Conservation (phyloP, 2,888 invertebrate genomes). For the Harpalus rubripes region DNA sequence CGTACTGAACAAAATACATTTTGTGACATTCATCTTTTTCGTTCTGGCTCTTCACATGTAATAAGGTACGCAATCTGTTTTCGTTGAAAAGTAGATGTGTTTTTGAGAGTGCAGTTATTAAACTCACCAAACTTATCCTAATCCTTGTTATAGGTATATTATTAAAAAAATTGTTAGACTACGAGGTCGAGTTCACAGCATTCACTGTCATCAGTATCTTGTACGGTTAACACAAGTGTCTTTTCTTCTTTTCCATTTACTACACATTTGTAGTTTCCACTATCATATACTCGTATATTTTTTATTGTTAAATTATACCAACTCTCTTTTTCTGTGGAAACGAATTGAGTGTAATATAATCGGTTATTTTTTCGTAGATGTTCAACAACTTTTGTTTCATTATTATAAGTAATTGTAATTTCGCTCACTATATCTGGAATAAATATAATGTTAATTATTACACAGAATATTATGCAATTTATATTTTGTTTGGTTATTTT, state of each 20-base stretch:
- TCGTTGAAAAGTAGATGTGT: too few relatives aligned
- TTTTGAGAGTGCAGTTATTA: too few relatives aligned
- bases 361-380: not conserved
- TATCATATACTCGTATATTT: not conserved
- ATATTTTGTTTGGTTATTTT: too few relatives aligned
- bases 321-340: not conserved
- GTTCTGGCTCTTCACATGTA: too few relatives aligned
- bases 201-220: not conserved
- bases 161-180: too few relatives aligned
- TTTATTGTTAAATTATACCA: not conserved
- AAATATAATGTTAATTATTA: not conserved
- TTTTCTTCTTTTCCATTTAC: not conserved
- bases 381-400: not conserved
- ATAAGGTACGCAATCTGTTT: too few relatives aligned
- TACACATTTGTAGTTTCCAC: not conserved
- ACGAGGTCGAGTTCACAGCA: too few relatives aligned
- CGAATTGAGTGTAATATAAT: not conserved
- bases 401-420: not conserved
- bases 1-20: too few relatives aligned
- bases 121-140: too few relatives aligned
- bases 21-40: too few relatives aligned
- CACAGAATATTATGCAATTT: too few relatives aligned
- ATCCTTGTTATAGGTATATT: too few relatives aligned
- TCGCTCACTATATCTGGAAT: not conserved
- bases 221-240: not conserved